Percentiles rank a stretch among this genome's conserved stretches.
phyloP scores from a whole-genome alignment of 2,113 vertebrate species.

The Syrmaticus mikado region DNA sequence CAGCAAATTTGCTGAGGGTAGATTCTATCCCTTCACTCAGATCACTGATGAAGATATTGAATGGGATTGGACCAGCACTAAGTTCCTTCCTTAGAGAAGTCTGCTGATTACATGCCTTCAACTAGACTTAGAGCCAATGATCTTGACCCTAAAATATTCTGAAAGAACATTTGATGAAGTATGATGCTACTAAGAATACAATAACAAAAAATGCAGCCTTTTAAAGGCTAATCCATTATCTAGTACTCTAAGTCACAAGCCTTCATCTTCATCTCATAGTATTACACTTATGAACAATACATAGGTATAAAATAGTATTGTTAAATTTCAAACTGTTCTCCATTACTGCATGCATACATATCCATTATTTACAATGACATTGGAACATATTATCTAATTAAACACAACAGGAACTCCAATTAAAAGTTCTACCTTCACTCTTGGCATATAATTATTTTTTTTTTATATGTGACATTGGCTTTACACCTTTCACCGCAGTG shows the following conservation, averaged over 20 bases:
- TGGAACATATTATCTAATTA: constrained; percentile 70
- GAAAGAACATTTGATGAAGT: not conserved
- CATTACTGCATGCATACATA: constrained; percentile 28
- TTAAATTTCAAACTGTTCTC: constrained; percentile 26
- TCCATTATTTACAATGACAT: constrained; percentile 9
- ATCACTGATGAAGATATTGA: no score
- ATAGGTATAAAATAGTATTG: not conserved
- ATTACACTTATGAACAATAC: not conserved
- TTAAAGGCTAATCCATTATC: not conserved
- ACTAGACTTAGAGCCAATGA: no score
- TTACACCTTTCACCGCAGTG: constrained; percentile 69
- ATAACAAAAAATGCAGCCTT: not conserved
- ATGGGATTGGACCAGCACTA: no score
- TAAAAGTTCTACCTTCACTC: constrained; percentile 57
- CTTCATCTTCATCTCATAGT: not conserved
- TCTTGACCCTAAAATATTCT: not conserved
- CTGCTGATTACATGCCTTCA: no score
- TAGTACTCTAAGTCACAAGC: not conserved
- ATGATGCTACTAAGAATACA: not conserved
- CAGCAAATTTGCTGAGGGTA: no score
- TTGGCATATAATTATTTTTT: constrained; percentile 62
- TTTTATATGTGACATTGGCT: constrained; percentile 41
- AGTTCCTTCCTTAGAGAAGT: no score
- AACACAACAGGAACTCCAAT: constrained; percentile 64
- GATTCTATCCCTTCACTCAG: no score